These are phyloP conservation scores for Nansenia antarctica DNA, from an alignment of 2,113 vertebrate genomes.

Conservation along the genomic window DNA sequence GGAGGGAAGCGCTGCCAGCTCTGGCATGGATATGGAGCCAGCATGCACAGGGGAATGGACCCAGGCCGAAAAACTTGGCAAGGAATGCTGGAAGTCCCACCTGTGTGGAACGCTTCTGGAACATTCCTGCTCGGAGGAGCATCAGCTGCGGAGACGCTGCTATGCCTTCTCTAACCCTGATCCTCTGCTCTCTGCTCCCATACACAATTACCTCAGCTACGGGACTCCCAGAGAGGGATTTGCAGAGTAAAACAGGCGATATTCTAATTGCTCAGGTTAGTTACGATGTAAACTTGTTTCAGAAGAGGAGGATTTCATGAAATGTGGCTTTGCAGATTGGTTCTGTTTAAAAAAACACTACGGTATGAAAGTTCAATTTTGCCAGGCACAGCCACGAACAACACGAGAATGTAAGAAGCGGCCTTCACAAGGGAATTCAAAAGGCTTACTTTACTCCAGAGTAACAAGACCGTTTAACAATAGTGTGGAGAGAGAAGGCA, in stretches of 20 bases:
- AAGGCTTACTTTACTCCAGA: background rate
- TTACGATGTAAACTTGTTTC: background rate
- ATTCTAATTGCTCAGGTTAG: background rate
- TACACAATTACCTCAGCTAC: background rate
- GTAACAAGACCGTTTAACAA: background rate
- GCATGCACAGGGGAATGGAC: background rate
- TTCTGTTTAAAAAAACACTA: background rate
- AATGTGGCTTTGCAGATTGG: background rate
- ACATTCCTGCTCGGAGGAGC: conserved; percentile 54
- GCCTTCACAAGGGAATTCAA: background rate
- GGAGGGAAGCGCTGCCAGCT: background rate
- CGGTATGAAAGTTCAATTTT: background rate
- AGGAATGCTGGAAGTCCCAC: background rate
- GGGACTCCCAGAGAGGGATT: background rate
- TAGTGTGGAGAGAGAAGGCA: background rate
- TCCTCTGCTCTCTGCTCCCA: background rate
- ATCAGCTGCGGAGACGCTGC: conserved; percentile 45
- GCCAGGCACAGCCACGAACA: background rate
- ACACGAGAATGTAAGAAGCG: background rate
- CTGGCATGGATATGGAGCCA: background rate
- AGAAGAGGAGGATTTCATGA: background rate
- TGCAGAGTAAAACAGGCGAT: background rate
- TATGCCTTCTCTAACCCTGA: background rate
- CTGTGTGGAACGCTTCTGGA: conserved; percentile 20
- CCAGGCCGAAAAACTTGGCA: background rate